Base-by-base conservation (phyloP, 2,113 vertebrate species). In the Lepus americanus region DNA sequence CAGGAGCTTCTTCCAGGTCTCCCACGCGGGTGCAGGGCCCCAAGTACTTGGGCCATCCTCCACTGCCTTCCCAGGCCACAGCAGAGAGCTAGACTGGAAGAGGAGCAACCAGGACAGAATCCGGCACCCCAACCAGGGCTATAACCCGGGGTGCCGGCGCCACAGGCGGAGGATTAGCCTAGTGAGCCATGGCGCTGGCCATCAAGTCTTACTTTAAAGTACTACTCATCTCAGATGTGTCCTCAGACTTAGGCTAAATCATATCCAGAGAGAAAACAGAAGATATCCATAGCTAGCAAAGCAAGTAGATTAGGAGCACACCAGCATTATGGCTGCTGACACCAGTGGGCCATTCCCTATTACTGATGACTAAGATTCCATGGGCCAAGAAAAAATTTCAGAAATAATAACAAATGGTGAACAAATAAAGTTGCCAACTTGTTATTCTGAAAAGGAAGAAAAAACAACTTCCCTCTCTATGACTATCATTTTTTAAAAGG, bases 401-500 rank as follows among this genome's bases (percentile, higher is more conserved):
- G 36, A 76, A 74, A 67, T 76, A 67, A 61, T 70, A 66, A 73
- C 49, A 94, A 64, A 85, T 69, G 74, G 33, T 53, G 33, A 80
- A 44, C 6, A 77, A 80, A 82, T 76, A 72, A 89, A 76, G 27
- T 86, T 74, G 61, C 33, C 33, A 86, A 81, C 31, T 53, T 73
- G 72, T 90, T 80, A 79, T 80, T 85, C 67, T 74, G 51, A 73
- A 80, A 83, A 92, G 63, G 31, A 87, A 92, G 29, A 84, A 90
- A 90, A 27, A 80, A 85, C 20, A 81, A 83, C 70, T 51, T 39
- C 61, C 85, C 9, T 61, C 9, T 33, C 9, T 84, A 16, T 55
- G 49, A 33, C 23, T 80, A 77, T 51, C 81, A 76, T 8, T 17
- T 59, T 59, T 59, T 59, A 59, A n/a, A 79, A 61, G 13, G 63